phyloP scores from a whole-genome alignment of 2,888 invertebrate genomes.

The Lissonota sp. region DNA sequence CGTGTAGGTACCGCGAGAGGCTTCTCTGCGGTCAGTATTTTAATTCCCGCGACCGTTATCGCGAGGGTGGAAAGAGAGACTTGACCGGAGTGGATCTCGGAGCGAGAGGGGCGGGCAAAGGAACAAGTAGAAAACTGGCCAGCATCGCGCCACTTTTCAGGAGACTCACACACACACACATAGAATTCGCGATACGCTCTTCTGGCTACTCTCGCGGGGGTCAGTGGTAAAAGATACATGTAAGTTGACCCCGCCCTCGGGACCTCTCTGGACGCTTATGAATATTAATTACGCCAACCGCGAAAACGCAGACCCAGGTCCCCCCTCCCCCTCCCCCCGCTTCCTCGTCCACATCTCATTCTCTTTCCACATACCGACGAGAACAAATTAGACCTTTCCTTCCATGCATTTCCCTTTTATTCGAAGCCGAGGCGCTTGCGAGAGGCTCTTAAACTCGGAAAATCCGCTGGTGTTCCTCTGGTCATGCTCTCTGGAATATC shows the following conservation, averaged over 20 bases:
- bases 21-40: constrained; percentile 80
- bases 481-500: constrained; percentile 46
- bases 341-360: constrained; percentile 62
- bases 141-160: constrained; percentile 52
- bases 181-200: constrained; percentile 13
- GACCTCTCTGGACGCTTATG: constrained; percentile 84
- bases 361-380: constrained; percentile 77
- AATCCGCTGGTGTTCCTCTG: constrained; percentile 62
- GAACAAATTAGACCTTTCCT: constrained; percentile 84
- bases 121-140: constrained; percentile 66
- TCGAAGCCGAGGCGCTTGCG: constrained; percentile 67
- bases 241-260: constrained; percentile 84
- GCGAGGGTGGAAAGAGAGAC: constrained; percentile 61
- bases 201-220: constrained; percentile 70
- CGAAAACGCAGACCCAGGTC: constrained; percentile 67
- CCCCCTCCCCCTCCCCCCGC: constrained; percentile 52
- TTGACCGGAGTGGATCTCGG: constrained; percentile 45
- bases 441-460: constrained; percentile 70
- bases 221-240: constrained; percentile 84
- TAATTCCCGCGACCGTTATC: constrained; percentile 82
- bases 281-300: constrained; percentile 82
- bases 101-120: constrained; percentile 36
- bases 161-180: neutral
- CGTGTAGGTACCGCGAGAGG: constrained; percentile 67
- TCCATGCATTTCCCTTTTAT: constrained; percentile 84